phyloP scores from a whole-genome alignment of 2,113 vertebrate species.

The Neodon shergylaensis region DNA sequence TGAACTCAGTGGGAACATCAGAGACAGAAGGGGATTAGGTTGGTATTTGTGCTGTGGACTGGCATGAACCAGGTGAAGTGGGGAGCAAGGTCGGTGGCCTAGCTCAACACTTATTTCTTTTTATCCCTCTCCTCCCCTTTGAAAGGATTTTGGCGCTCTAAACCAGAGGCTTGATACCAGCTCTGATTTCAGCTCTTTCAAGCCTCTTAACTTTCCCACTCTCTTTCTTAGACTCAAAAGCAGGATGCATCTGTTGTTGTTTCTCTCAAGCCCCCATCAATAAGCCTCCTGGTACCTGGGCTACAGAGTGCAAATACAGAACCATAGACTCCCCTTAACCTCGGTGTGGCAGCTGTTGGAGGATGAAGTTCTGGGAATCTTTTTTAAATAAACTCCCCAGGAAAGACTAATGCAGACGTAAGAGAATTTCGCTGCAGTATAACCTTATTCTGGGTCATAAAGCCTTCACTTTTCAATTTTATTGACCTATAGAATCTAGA shows the following conservation, averaged over 20 bases:
- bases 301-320: conserved; percentile 3
- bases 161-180: conserved; percentile 52
- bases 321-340: neutral
- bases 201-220: conserved; percentile 66
- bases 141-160: neutral
- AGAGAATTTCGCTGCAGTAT: neutral
- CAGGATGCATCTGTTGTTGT: neutral
- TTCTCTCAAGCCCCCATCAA: conserved; percentile 35
- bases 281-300: neutral
- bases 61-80: conserved; percentile 5
- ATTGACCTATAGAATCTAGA: conserved; percentile 55
- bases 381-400: conserved; percentile 50
- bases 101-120: conserved; percentile 17
- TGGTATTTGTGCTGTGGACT: neutral
- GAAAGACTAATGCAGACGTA: neutral
- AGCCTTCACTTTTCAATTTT: conserved; percentile 53
- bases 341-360: neutral
- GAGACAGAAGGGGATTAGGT: neutral
- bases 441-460: conserved; percentile 6
- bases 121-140: conserved; percentile 9
- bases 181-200: conserved; percentile 72
- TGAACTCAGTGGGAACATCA: neutral
- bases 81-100: neutral
- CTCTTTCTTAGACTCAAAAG: conserved; percentile 60
- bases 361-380: neutral